phyloP scores from a whole-genome alignment of 2,113 vertebrate species.

The Poicephalus meyeri region DNA sequence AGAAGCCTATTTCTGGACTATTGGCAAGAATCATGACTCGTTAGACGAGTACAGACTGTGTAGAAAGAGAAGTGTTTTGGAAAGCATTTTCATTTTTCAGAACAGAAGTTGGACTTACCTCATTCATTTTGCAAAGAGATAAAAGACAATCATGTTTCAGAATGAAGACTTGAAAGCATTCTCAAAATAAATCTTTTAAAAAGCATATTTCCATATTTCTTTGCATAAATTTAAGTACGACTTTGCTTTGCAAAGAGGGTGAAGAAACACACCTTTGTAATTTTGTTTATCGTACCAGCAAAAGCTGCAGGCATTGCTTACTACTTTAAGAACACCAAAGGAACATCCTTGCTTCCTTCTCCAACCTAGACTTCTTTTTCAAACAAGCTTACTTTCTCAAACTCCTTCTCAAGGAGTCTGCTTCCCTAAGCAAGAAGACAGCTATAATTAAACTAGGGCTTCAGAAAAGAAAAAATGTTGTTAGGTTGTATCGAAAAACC shows the following conservation, averaged over 20 bases:
- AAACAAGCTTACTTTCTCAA: background rate
- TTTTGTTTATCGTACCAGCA: background rate
- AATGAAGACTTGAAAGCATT: background rate
- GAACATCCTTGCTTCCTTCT: background rate
- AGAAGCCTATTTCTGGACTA: slow-evolving; percentile 15
- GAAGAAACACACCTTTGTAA: background rate
- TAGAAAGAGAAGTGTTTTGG: background rate
- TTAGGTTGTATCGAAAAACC: background rate
- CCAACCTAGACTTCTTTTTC: background rate
- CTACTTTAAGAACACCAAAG: background rate
- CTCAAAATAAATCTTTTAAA: background rate
- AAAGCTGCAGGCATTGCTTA: background rate
- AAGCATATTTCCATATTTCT: background rate
- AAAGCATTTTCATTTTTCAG: background rate
- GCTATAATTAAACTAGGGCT: background rate
- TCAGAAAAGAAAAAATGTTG: background rate
- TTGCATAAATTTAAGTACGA: background rate
- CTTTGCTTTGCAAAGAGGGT: background rate
- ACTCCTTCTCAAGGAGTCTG: background rate
- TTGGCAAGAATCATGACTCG: background rate
- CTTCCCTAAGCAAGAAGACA: background rate
- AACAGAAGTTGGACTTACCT: background rate
- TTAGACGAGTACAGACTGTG: background rate
- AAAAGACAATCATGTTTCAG: background rate
- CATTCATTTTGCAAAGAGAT: background rate